Evolutionary conservation across 2,797 vertebrate species (phyloP).

Genomic region (Karalla daura): DNA sequence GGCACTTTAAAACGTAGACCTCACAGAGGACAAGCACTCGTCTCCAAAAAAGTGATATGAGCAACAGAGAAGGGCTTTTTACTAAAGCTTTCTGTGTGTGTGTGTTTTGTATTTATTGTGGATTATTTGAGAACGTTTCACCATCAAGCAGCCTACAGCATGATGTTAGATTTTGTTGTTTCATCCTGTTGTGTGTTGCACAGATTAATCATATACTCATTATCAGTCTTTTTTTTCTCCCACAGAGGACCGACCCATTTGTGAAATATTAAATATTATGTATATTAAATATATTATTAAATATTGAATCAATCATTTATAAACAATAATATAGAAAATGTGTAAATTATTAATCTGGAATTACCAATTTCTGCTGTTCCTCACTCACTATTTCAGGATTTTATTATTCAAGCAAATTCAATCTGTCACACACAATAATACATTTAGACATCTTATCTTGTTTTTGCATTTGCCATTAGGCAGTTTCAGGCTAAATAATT

Average conservation of each 20-base stretch:
- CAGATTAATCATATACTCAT: conserved; percentile 15
- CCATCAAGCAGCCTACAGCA: conserved; percentile 3
- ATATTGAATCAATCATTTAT: too few relatives aligned
- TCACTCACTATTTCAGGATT: too few relatives aligned
- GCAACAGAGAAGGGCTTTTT: conserved; percentile 35
- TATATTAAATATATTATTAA: too few relatives aligned
- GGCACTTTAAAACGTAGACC: conserved; percentile 64
- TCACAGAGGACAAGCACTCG: conserved; percentile 50
- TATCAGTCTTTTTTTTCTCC: not conserved
- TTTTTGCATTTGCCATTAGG: not conserved
- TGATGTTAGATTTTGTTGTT: conserved; percentile 19
- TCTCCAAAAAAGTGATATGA: conserved; percentile 32
- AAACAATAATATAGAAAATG: too few relatives aligned
- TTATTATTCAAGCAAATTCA: not conserved
- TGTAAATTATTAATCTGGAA: too few relatives aligned
- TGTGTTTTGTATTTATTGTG: conserved; percentile 27
- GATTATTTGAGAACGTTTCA: conserved; percentile 33
- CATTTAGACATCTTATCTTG: not conserved
- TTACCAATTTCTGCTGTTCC: not conserved
- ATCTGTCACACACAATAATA: not conserved
- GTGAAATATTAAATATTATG: too few relatives aligned
- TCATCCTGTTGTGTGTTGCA: conserved; percentile 6
- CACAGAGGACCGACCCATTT: too few relatives aligned
- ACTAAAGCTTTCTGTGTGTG: conserved; percentile 22
- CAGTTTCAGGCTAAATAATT: not conserved